Percentiles rank a stretch among this genome's conserved stretches.
Evolutionary conservation across 2,113 vertebrate genomes (phyloP).

Genomic region (Chauna torquata): DNA sequence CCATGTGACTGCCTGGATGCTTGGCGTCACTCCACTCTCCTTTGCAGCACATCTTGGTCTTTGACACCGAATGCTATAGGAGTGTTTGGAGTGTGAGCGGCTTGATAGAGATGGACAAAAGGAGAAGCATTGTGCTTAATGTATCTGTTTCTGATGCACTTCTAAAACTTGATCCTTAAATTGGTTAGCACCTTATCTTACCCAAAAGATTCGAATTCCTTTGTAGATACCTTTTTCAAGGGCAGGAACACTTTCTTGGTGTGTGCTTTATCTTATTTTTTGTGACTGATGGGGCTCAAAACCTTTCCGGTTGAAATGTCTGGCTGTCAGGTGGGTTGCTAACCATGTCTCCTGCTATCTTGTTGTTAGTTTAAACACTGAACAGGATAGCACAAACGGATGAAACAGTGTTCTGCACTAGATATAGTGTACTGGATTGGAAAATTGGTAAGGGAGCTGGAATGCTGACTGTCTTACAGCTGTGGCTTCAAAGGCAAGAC

Average conservation of each 20-base stretch:
- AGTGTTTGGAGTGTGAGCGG: not conserved
- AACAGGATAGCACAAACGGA: not conserved
- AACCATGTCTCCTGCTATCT: not conserved
- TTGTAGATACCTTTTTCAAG: not conserved
- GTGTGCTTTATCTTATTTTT: not conserved
- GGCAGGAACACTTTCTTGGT: not conserved
- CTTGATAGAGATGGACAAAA: not conserved
- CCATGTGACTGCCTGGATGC: not conserved
- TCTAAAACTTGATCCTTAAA: not conserved
- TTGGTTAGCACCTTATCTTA: not conserved
- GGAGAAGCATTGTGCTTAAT: not conserved
- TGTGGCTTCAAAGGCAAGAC: not conserved
- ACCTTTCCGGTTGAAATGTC: not conserved
- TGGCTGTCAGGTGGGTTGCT: not conserved
- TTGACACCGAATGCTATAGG: too few relatives aligned
- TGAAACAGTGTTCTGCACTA: not conserved
- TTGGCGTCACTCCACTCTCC: not conserved
- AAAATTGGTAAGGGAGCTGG: not conserved
- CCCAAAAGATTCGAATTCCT: not conserved
- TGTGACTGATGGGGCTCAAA: not conserved
- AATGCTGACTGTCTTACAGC: not conserved
- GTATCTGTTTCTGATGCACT: not conserved
- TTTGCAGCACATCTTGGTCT: not conserved
- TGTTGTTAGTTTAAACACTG: not conserved
- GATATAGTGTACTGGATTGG: not conserved